These are phyloP conservation scores for Mastacembelus armatus DNA, from an alignment of 2,797 vertebrate genomes.

Conservation along the genomic window DNA sequence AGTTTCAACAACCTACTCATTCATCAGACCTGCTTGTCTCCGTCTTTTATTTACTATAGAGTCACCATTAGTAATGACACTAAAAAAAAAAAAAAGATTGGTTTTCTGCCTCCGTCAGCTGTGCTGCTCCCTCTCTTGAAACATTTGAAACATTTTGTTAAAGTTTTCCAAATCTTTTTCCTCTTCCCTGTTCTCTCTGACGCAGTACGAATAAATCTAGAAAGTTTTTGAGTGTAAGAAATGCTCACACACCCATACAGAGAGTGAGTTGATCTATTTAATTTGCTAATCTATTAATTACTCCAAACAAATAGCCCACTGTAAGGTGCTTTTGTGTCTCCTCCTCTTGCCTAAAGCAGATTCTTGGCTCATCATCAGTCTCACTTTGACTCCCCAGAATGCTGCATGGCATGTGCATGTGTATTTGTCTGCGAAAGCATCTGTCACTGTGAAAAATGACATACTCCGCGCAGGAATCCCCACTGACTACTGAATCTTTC, in stretches of 20 bases:
- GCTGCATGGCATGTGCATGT: conserved; percentile 19
- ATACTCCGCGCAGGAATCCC: conserved; percentile 69
- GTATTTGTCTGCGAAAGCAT: conserved; percentile 29
- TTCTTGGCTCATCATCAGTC: conserved; percentile 39
- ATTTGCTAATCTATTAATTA: conserved; percentile 29
- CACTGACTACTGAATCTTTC: conserved; percentile 57
- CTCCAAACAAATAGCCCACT: conserved; percentile 15
- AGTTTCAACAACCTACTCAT: conserved; percentile 10
- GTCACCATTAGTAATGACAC: conserved; percentile 10
- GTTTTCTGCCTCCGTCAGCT: conserved; percentile 21
- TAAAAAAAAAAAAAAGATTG: conserved; percentile 19
- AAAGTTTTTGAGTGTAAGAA: background rate
- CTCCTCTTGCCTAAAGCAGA: conserved; percentile 17
- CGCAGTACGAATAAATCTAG: background rate
- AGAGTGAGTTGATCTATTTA: conserved; percentile 13
- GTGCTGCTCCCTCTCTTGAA: conserved; percentile 28
- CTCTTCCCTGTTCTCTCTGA: background rate
- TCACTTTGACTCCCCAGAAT: conserved; percentile 20
- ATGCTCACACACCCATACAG: background rate
- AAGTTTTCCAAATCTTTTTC: too few species aligned
- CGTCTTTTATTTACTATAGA: conserved; percentile 5
- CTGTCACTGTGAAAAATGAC: conserved; percentile 69
- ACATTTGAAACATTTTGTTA: too few species aligned
- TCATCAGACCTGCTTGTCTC: conserved; percentile 6
- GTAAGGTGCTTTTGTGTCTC: conserved; percentile 19